Conservation (phyloP, 2,888 invertebrate genomes). For the Steinernema scapterisci region DNA sequence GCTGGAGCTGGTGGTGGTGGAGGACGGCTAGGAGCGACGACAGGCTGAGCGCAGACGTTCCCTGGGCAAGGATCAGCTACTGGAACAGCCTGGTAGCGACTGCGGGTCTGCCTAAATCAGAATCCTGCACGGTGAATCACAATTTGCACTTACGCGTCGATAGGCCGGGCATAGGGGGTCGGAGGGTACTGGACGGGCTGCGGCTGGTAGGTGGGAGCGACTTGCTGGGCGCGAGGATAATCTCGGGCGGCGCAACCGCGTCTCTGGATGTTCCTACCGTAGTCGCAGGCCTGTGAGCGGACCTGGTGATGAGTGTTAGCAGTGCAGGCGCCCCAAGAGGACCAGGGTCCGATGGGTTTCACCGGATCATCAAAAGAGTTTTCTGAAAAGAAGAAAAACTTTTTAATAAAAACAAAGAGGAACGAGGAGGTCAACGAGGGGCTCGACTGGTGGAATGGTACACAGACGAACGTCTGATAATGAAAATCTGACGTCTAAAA, state of each 20-base stretch:
- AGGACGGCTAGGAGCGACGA: slow-evolving; percentile 44
- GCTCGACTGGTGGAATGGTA: too few species aligned
- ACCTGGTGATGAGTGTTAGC: slow-evolving; percentile 41
- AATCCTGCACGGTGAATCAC: background rate
- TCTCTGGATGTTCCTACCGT: slow-evolving; percentile 58
- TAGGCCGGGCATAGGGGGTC: slow-evolving; percentile 7
- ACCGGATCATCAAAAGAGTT: slow-evolving; percentile 21
- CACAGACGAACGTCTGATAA: too few species aligned
- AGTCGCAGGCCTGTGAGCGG: slow-evolving; percentile 57
- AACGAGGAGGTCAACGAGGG: too few species aligned
- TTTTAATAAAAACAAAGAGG: too few species aligned
- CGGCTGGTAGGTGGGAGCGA: slow-evolving; percentile 13
- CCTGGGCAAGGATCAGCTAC: slow-evolving; percentile 56
- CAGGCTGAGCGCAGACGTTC: slow-evolving; percentile 44
- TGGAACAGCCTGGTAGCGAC: slow-evolving; percentile 53
- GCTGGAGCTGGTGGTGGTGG: slow-evolving; percentile 57
- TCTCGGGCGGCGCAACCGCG: slow-evolving; percentile 59
- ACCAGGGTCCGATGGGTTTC: slow-evolving; percentile 33
- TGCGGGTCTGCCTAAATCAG: background rate
- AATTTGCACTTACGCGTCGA: slow-evolving; percentile 6
- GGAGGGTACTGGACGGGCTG: slow-evolving; percentile 26
- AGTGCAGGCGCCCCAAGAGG: slow-evolving; percentile 32
- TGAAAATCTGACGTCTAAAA: too few species aligned
- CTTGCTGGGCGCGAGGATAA: slow-evolving; percentile 35
- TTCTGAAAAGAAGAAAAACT: background rate